Evolutionary conservation across 1,140 invertebrate genomes (phyloP).

Genomic region (Caerostris extrusa): DNA sequence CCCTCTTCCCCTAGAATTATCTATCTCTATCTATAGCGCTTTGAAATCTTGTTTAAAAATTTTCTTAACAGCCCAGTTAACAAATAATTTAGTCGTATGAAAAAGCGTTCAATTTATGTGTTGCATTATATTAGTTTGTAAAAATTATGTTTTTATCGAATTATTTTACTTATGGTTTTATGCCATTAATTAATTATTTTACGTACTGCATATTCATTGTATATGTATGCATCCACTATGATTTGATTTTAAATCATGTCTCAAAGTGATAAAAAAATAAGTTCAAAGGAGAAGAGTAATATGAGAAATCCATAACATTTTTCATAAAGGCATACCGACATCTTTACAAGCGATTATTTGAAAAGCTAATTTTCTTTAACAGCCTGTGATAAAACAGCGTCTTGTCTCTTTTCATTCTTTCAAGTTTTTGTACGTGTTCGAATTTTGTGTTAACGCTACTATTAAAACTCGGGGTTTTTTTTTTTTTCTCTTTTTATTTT

Average conservation of each 20-base stretch:
- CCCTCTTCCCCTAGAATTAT: too few relatives aligned
- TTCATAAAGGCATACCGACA: neutral
- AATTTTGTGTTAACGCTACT: constrained; percentile 20
- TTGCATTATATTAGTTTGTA: too few relatives aligned
- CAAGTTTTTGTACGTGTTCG: constrained; percentile 24
- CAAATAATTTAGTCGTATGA: too few relatives aligned
- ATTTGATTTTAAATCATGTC: neutral
- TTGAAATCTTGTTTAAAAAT: too few relatives aligned
- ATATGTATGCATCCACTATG: neutral
- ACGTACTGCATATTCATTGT: rapidly evolving
- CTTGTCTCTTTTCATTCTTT: neutral
- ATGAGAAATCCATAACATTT: neutral
- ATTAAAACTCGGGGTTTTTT: neutral
- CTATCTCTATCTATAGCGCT: too few relatives aligned
- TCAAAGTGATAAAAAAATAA: neutral
- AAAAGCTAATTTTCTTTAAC: constrained; percentile 29
- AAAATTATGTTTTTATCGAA: too few relatives aligned
- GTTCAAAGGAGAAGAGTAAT: neutral
- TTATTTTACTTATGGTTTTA: too few relatives aligned
- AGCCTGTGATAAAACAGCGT: constrained; percentile 3
- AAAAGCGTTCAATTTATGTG: too few relatives aligned
- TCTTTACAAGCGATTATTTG: neutral
- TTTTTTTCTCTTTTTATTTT: too few relatives aligned
- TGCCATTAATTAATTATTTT: too few relatives aligned
- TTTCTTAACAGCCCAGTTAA: too few relatives aligned